These are phyloP conservation scores for Siniperca chuatsi DNA, from an alignment of 2,113 vertebrate genomes.

Conservation along the genomic window DNA sequence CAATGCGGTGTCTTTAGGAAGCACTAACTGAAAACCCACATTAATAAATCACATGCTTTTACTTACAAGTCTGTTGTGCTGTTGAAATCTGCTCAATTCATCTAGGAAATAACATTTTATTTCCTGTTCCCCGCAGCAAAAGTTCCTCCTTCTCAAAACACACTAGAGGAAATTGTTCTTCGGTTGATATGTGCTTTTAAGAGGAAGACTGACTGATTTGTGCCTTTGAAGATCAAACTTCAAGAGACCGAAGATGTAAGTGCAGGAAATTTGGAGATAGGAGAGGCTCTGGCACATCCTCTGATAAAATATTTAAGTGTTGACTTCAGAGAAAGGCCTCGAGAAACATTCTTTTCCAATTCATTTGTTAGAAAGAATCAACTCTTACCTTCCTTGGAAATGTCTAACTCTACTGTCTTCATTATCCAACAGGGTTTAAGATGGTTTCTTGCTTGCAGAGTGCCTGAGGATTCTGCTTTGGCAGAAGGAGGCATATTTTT, in stretches of 20 bases:
- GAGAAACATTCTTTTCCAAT: constrained; percentile 12
- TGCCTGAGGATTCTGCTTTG: constrained; percentile 13
- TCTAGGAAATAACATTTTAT: not conserved
- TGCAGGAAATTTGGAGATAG: constrained; percentile 31
- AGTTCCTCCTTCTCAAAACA: constrained; percentile 22
- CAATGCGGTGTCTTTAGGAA: too few relatives aligned
- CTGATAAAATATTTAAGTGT: constrained; percentile 20
- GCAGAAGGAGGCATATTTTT: not conserved
- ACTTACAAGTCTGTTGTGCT: not conserved
- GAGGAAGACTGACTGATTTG: constrained; percentile 33
- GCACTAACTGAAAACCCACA: not conserved
- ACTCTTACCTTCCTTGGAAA: constrained; percentile 1
- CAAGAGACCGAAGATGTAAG: constrained; percentile 41
- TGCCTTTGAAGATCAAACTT: constrained; percentile 47
- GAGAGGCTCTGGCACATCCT: constrained; percentile 26
- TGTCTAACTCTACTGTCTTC: not conserved
- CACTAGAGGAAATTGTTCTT: constrained; percentile 30
- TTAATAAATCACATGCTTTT: constrained; percentile 6
- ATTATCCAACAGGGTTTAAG: constrained; percentile 1
- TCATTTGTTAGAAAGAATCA: constrained; percentile 29
- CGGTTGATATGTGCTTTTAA: constrained; percentile 6
- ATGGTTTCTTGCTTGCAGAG: not conserved
- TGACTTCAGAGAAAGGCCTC: constrained; percentile 6
- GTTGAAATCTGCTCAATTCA: not conserved
- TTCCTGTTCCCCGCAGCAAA: not conserved